Evolutionary conservation across 2,888 invertebrate species (phyloP), one percentile per base, ranked within the genome.

Genomic region (Tridacna gigas): DNA sequence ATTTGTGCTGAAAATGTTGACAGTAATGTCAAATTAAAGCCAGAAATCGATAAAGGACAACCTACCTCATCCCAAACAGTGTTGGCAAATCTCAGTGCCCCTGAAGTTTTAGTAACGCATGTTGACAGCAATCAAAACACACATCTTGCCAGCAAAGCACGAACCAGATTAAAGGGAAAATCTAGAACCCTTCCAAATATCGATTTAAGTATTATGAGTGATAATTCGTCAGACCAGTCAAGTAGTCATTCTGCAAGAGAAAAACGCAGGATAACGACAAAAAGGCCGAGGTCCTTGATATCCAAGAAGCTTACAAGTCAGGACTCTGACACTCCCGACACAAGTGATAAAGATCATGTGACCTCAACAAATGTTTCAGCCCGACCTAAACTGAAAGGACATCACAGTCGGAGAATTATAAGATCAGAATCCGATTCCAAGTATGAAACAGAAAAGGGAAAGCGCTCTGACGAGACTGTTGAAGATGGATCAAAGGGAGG

Each of bases 221-320:
- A 71, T 51, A 71, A 71, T 51, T 71, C 71, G 3, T 71, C 71
- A 12, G 71, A 71, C 18, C n/a, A 25, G 18, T 71, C 71, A 3
- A 71, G 71, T 51, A 51, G 26, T 47, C 48, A n/a, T 9, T 71
- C 71, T 51, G 51, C 25, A 25, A 48, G 71, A 13, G 51, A 51
- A 13, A 48, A 51, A 56, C 67, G 80, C 18, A 81, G 80, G 73
- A 63, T 80, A 22, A 80, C 74, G 45, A 63, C 79, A 26, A 87
- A 87, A 60, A 51, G 87, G 37, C 87, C 87, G 11, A 28, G 87
- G 48, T 84, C 87, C 65, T 56, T 87, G 48, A 85, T 87, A 48
- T 87, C 87, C 0, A 87, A 85, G 77, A 87, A 83, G 61, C 80
- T 84, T 28, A 81, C 80, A 18, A 25, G 45, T 37, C 51, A 25